Base-by-base conservation (phyloP, 1,140 invertebrate species). In the Ruditapes philippinarum region DNA sequence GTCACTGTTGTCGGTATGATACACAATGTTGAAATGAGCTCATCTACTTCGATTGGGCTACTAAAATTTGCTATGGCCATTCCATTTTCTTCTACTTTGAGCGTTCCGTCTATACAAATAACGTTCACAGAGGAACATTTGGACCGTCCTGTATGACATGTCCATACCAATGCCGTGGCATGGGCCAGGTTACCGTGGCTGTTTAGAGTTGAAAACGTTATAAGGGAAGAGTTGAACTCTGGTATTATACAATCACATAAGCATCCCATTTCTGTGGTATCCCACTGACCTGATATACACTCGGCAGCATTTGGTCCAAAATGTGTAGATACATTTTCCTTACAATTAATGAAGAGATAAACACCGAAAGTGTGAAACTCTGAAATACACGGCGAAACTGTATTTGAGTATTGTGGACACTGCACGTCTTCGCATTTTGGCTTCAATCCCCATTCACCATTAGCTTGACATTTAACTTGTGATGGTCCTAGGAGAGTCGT, bases 171-270 rank as follows among this genome's bases (percentile, higher is more conserved):
- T 57, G 36, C 28, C 25, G 25, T 22, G 33, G 33, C 36, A 65
- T 81, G 51, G 1, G 57, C 22, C 31, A 81, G 36, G 57, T 57
- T 51, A 40, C 36, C 51, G 3, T n/a, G 14, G 0, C 45, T 33
- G 31, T 81, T 81, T 0, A 81, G 36, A 42, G 62, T 81, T n/a
- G 3, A 42, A 7, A 81, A n/a, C 11, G 0, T 54, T 33, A 81
- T n/a, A n/a, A 17, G 3, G 17, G 14, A 60, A 19, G 25, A n/a
- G 22, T 42, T 11, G 28, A n/a, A 38, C 2, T 25, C 38, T n/a
- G 38, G 54, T 17, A 81, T 4, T 14, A 38, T 65, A 45, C 79
- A 81, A 31, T 81, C 51, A 65, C 79, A 81, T 17, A 62, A 62
- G 51, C 79, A 81, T 0, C 54, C 79, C 79, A 81, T 81, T 7